A percentile compares a stretch with the other conserved stretches of the same genome.
These are phyloP conservation scores for Schizotus pectinicornis DNA, from an alignment of 2,888 invertebrate genomes.

Conservation along the genomic window DNA sequence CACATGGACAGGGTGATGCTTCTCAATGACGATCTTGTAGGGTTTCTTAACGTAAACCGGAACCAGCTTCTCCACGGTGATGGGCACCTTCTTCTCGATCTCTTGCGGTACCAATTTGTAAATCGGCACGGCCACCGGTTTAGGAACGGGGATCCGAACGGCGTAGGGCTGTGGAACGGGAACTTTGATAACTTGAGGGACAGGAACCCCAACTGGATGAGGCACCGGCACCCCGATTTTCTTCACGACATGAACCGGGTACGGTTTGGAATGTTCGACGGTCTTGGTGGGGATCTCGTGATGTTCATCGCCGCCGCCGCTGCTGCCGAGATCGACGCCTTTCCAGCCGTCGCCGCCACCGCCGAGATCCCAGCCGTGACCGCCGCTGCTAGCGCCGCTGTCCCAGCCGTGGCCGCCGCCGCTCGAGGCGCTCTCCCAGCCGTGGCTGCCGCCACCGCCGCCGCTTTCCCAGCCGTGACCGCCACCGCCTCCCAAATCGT, in stretches of 20 bases:
- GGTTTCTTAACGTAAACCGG: conserved; percentile 76
- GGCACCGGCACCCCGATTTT: conserved; percentile 76
- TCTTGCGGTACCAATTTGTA: conserved; percentile 76
- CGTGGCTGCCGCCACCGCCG: conserved; percentile 49
- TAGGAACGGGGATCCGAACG: conserved; percentile 73
- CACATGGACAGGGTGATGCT: conserved; percentile 69
- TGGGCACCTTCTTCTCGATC: conserved; percentile 75
- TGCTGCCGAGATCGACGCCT: conserved; percentile 57
- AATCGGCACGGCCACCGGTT: conserved; percentile 75
- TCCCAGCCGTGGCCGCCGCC: conserved; percentile 56
- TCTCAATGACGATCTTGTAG: conserved; percentile 77
- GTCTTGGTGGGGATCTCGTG: conserved; percentile 64
- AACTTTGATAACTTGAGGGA: conserved; percentile 70
- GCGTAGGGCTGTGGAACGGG: conserved; percentile 79
- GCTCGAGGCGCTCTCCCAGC: conserved; percentile 52
- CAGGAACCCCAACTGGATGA: conserved; percentile 74
- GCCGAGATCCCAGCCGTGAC: conserved; percentile 26
- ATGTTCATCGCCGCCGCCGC: conserved; percentile 53
- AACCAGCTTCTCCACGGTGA: conserved; percentile 74
- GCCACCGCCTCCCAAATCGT: conserved; percentile 35
- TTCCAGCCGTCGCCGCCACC: conserved; percentile 43
- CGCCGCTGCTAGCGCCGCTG: conserved; percentile 44
- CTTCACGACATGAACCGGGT: conserved; percentile 73
- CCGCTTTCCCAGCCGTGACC: conserved; percentile 59
- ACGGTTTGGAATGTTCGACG: conserved; percentile 72